Evolutionary conservation across 2,113 vertebrate species (phyloP).

Genomic region (Scomber japonicus): DNA sequence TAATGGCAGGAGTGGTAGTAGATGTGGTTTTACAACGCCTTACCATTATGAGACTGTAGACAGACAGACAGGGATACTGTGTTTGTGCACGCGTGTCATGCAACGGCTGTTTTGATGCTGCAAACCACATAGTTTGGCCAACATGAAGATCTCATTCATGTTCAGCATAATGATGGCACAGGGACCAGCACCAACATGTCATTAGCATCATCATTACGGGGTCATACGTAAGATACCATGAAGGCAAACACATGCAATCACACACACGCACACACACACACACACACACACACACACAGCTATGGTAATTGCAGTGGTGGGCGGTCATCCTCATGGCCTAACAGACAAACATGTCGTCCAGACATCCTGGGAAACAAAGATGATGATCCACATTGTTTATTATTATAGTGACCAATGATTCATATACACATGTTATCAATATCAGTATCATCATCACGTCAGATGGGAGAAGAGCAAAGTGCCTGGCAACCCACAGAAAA

Average conservation of each 20-base stretch:
- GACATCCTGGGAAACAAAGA: constrained; percentile 25
- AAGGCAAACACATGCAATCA: constrained; percentile 17
- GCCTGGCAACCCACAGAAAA: neutral
- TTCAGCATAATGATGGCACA: constrained; percentile 50
- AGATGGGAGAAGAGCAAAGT: constrained; percentile 5
- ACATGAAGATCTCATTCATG: constrained; percentile 39
- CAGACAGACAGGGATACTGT: neutral
- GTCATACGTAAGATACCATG: constrained; percentile 8
- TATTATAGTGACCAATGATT: constrained; percentile 47
- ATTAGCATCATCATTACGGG: constrained; percentile 59
- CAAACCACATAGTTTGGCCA: constrained; percentile 29
- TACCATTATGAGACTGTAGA: neutral
- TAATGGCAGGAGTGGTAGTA: neutral
- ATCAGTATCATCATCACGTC: constrained; percentile 3
- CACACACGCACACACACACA: constrained; percentile 7
- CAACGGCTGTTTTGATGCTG: constrained; percentile 36
- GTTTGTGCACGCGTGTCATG: constrained; percentile 8
- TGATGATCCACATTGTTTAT: constrained; percentile 39
- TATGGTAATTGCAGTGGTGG: constrained; percentile 55
- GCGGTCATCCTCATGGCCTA: constrained; percentile 18
- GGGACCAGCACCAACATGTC: constrained; percentile 52
- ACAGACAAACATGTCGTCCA: constrained; percentile 28
- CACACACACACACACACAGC: neutral
- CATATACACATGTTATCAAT: constrained; percentile 16
- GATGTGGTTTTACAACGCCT: neutral